phyloP scores from a whole-genome alignment of 2,888 invertebrate genomes.

The Pharmacophagus antenor region DNA sequence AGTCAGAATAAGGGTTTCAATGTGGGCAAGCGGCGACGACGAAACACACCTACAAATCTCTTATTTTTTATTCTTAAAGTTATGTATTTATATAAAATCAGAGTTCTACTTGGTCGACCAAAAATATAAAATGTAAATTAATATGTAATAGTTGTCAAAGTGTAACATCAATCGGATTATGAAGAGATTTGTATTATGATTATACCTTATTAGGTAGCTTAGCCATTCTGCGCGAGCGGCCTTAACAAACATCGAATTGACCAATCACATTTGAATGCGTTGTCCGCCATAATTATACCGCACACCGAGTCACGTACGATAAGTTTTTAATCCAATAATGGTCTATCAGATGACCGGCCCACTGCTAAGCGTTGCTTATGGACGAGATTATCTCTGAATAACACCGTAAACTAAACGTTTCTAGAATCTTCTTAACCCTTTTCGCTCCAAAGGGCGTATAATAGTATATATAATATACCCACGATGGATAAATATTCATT shows the following conservation, averaged over 20 bases:
- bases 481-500: too few relatives aligned
- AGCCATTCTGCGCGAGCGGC: conserved; percentile 36
- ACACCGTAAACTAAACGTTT: not conserved
- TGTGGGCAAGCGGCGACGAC: too few relatives aligned
- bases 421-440: not conserved
- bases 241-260: conserved; percentile 57
- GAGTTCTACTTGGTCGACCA: not conserved
- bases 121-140: not conserved
- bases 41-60: too few relatives aligned
- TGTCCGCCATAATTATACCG: conserved; percentile 8
- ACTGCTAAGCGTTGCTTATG: conserved; percentile 8
- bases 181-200: conserved; percentile 5
- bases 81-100: too few relatives aligned
- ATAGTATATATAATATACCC: too few relatives aligned
- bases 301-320: conserved; percentile 14
- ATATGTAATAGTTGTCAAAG: not conserved
- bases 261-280: conserved; percentile 48
- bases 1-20: too few relatives aligned
- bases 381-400: conserved; percentile 11
- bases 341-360: conserved; percentile 7
- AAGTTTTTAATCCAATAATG: conserved; percentile 30
- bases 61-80: too few relatives aligned
- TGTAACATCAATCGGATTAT: not conserved
- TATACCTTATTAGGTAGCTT: conserved; percentile 2
- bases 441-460: not conserved